Evolutionary conservation across 2,888 invertebrate genomes (phyloP).

Genomic region (Mycogona germanica): DNA sequence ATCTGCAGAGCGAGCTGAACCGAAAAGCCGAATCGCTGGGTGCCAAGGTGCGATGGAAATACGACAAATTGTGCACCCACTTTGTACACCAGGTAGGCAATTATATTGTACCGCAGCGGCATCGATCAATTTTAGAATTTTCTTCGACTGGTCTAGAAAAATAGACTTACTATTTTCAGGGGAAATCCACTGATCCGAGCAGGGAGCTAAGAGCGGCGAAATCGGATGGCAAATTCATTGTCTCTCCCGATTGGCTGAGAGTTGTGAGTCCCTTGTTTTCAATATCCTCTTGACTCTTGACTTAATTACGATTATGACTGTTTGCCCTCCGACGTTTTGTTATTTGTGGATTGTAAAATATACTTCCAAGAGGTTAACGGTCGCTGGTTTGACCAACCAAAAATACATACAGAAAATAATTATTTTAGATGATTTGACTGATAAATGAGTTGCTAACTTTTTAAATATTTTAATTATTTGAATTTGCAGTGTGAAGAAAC

Average conservation of each 20-base stretch:
- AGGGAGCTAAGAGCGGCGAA: constrained; percentile 35
- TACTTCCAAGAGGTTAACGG: too few relatives aligned
- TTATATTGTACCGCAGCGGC: neutral
- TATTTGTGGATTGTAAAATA: too few relatives aligned
- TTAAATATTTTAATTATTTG: too few relatives aligned
- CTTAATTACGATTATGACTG: too few relatives aligned
- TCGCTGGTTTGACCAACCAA: too few relatives aligned
- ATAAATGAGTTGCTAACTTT: too few relatives aligned
- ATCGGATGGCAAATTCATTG: constrained; percentile 33
- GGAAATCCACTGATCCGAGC: constrained; percentile 33
- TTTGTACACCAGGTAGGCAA: constrained; percentile 28
- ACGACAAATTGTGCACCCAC: constrained; percentile 35
- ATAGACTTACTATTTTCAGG: constrained; percentile 26
- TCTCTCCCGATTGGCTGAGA: constrained; percentile 37
- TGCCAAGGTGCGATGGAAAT: constrained; percentile 34
- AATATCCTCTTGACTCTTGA: neutral
- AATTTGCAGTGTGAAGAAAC: constrained; percentile 28
- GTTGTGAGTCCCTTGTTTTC: constrained; percentile 15
- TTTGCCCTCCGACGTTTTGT: too few relatives aligned
- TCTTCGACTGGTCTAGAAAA: neutral
- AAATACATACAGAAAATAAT: too few relatives aligned
- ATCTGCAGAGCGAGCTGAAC: constrained; percentile 32
- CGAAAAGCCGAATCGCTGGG: constrained; percentile 33
- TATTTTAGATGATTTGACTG: too few relatives aligned
- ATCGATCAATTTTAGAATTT: neutral